Evolutionary conservation across 2,113 vertebrate genomes (phyloP).

Genomic region (Proteles cristata): DNA sequence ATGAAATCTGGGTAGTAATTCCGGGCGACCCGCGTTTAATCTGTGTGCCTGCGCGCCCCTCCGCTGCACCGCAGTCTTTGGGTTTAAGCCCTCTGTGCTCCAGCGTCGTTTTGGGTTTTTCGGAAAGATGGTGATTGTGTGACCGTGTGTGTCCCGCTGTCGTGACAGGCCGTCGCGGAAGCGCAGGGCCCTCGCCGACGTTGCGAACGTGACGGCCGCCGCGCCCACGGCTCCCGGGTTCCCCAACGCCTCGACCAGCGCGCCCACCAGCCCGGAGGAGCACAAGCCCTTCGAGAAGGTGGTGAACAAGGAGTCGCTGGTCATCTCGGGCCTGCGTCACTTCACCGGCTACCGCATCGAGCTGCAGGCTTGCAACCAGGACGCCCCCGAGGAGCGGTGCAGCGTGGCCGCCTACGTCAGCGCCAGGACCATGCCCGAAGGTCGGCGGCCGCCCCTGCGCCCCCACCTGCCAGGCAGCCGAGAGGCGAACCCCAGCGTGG

Average conservation of each 20-base stretch:
- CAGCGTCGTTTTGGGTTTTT: accelerated
- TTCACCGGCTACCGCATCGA: conserved; percentile 98
- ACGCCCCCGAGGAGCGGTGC: conserved; percentile 86
- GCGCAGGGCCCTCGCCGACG: conserved; percentile 90
- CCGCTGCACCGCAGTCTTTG: background rate
- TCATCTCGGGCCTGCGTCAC: conserved; percentile 95
- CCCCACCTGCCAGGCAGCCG: accelerated
- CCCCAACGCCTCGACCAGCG: conserved; percentile 80
- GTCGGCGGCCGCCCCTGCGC: conserved; percentile 79
- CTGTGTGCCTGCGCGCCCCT: background rate
- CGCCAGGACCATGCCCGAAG: conserved; percentile 96
- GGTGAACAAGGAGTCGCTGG: conserved; percentile 90
- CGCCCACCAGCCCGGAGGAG: conserved; percentile 81
- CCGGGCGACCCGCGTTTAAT: background rate
- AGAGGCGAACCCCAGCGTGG: accelerated
- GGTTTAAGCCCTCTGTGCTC: background rate
- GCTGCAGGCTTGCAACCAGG: conserved; percentile 97
- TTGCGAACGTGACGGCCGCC: conserved; percentile 87
- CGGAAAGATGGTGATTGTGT: accelerated
- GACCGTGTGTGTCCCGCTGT: background rate
- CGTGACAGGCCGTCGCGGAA: conserved; percentile 89
- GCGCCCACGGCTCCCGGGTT: conserved; percentile 80
- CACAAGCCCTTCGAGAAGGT: conserved; percentile 90
- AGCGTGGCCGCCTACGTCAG: conserved; percentile 94
- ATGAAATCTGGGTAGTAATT: background rate